Conservation (phyloP, 2,797 vertebrate species). For the Mormyrops attenuatus region DNA sequence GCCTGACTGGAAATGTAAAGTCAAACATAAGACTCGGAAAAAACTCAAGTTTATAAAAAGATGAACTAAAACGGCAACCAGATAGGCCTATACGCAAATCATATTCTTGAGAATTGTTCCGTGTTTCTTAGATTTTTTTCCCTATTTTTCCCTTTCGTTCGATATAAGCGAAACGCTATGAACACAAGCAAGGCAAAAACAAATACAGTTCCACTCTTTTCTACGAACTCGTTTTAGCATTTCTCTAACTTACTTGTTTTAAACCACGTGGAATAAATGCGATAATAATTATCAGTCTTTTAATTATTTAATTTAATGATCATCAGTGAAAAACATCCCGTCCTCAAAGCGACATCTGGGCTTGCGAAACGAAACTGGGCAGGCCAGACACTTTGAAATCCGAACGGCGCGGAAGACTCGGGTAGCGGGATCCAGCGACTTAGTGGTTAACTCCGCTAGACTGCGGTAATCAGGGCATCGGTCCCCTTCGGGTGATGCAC, state of each 20-base stretch:
- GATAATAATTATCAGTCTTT: neutral
- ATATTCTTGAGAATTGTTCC: neutral
- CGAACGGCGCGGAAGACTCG: neutral
- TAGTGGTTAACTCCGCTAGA: slow-evolving; percentile 36
- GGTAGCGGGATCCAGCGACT: slow-evolving; percentile 25
- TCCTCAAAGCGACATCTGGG: neutral
- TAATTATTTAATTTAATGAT: neutral
- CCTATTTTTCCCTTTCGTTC: neutral
- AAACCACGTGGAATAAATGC: neutral
- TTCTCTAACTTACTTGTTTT: neutral
- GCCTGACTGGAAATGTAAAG: neutral
- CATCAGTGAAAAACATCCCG: neutral
- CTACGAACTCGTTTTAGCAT: neutral
- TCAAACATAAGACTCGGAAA: neutral
- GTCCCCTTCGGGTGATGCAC: slow-evolving; percentile 39
- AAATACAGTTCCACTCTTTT: neutral
- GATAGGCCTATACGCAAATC: neutral
- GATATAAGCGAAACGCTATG: neutral
- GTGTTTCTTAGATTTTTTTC: neutral
- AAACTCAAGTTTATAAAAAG: neutral
- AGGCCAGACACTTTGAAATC: neutral
- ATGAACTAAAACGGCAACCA: neutral
- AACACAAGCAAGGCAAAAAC: neutral
- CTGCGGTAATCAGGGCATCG: slow-evolving; percentile 36
- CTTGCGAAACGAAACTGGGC: neutral